These are phyloP conservation scores for Gadus macrocephalus DNA, from an alignment of 2,113 vertebrate genomes.

Conservation along the genomic window DNA sequence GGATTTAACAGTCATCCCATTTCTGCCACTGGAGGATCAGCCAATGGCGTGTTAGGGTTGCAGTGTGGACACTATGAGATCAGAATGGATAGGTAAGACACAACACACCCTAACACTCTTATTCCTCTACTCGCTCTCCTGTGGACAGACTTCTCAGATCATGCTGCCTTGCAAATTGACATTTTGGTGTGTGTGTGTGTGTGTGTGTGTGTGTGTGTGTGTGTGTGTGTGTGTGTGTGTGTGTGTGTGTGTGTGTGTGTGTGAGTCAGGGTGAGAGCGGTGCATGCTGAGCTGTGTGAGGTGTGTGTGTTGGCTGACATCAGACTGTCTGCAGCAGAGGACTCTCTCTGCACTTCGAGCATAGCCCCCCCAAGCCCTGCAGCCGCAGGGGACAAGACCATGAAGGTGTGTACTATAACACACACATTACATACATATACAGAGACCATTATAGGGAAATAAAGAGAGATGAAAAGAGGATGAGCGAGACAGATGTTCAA, in stretches of 20 bases:
- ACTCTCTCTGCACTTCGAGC: slow-evolving; percentile 1
- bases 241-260: neutral
- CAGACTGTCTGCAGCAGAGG: neutral
- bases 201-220: neutral
- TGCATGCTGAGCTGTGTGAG: slow-evolving; percentile 41
- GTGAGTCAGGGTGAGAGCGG: slow-evolving; percentile 32
- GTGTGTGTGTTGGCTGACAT: slow-evolving; percentile 24
- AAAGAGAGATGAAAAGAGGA: no score
- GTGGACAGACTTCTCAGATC: no score
- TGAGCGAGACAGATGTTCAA: no score
- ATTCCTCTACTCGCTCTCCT: no score
- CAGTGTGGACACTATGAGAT: slow-evolving; percentile 37
- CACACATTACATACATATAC: neutral
- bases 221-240: slow-evolving; percentile 1
- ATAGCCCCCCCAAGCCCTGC: no score
- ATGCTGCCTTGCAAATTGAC: neutral
- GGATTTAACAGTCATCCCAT: slow-evolving; percentile 30
- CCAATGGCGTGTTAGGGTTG: slow-evolving; percentile 14
- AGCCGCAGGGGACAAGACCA: no score
- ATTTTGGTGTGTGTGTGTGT: neutral
- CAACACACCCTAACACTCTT: no score
- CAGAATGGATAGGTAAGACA: slow-evolving; percentile 33
- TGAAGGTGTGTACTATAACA: no score
- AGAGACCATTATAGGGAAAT: no score
- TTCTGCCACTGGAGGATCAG: slow-evolving; percentile 17